Evolutionary conservation across 2,888 invertebrate species (phyloP).

Genomic region (Agrochola macilenta): DNA sequence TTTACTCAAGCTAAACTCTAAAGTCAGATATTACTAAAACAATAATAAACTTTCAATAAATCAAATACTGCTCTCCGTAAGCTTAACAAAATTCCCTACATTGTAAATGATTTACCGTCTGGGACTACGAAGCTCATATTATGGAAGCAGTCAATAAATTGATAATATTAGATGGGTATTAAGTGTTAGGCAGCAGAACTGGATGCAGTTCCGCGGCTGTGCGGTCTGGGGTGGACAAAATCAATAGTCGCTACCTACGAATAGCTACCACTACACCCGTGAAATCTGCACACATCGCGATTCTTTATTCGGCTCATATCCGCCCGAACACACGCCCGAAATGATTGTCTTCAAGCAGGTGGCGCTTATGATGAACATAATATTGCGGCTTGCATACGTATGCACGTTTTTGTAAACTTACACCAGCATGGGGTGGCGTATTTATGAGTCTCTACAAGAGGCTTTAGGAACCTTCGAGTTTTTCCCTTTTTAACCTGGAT

Average conservation of each 20-base stretch:
- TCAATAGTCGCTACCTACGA: constrained; percentile 88
- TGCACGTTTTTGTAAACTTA: constrained; percentile 64
- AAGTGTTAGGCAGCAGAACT: constrained; percentile 76
- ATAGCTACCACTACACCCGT: constrained; percentile 84
- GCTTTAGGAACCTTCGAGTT: constrained; percentile 20
- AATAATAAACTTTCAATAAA: constrained; percentile 26
- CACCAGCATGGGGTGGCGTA: constrained; percentile 37
- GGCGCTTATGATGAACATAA: constrained; percentile 75
- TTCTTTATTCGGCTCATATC: constrained; percentile 85
- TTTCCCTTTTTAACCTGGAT: constrained; percentile 17
- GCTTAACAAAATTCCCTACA: constrained; percentile 35
- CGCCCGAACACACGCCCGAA: constrained; percentile 73
- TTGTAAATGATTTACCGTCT: constrained; percentile 38
- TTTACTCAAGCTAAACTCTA: background rate
- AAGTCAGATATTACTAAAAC: background rate
- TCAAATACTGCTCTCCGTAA: constrained; percentile 9
- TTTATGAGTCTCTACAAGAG: constrained; percentile 47
- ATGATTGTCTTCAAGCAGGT: constrained; percentile 84
- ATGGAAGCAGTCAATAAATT: constrained; percentile 80
- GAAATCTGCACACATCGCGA: constrained; percentile 87
- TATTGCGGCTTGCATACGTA: constrained; percentile 65
- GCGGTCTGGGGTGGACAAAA: constrained; percentile 89
- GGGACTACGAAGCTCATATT: constrained; percentile 64
- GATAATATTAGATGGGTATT: constrained; percentile 83
- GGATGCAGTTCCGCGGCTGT: constrained; percentile 82